phyloP scores from a whole-genome alignment of 2,888 invertebrate genomes.

The Calliopum simillimum region DNA sequence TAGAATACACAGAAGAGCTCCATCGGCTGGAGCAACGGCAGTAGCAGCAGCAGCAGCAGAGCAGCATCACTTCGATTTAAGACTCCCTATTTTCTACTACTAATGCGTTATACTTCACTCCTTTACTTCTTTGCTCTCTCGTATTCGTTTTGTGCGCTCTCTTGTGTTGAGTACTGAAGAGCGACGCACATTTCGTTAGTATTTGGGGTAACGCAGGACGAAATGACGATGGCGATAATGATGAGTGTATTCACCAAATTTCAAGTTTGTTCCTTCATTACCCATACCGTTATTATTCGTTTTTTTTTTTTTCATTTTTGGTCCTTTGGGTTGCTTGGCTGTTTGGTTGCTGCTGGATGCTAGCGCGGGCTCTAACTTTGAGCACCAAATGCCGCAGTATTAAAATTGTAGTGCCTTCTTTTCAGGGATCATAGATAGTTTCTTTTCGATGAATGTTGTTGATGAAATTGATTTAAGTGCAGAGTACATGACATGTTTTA shows the following conservation, averaged over 20 bases:
- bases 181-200: constrained; percentile 11
- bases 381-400: constrained; percentile 21
- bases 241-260: constrained; percentile 19
- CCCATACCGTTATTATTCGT: background rate
- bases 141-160: background rate
- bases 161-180: background rate
- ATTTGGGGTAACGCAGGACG: background rate
- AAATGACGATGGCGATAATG: no score
- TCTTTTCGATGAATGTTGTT: no score
- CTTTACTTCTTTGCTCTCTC: constrained; percentile 23
- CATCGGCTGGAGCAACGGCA: background rate
- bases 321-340: constrained; percentile 25
- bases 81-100: constrained; percentile 28
- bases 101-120: background rate
- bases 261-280: constrained; percentile 25
- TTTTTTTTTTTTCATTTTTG: constrained; percentile 8
- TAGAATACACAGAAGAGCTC: constrained; percentile 26
- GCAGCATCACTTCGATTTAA: background rate
- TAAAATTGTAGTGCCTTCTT: constrained; percentile 18
- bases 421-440: no score
- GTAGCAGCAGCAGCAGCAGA: background rate
- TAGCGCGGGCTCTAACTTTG: background rate
- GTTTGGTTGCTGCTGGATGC: constrained; percentile 15
- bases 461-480: no score
- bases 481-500: no score